A percentile compares a stretch with the other conserved stretches of the same genome.
phyloP scores from a whole-genome alignment of 2,888 invertebrate genomes.

The Micropterix aruncella region DNA sequence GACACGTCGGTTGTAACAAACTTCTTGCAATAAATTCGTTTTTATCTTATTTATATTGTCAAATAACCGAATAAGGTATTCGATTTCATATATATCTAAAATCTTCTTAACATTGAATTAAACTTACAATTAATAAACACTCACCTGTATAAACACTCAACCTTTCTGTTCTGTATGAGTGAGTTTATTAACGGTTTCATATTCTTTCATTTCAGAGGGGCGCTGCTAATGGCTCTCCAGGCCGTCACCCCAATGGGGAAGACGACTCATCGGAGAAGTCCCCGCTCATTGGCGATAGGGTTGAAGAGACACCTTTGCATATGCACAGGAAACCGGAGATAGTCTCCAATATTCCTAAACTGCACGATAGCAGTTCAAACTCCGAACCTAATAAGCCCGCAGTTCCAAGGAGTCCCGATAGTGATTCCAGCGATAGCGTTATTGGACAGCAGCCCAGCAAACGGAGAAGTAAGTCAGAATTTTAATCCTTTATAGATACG shows the following conservation, averaged over 20 bases:
- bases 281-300: slow-evolving; percentile 30
- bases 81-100: no score
- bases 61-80: no score
- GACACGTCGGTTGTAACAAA: no score
- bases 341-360: background rate
- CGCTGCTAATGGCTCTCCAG: slow-evolving; percentile 8
- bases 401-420: background rate
- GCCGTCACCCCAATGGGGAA: slow-evolving; percentile 31
- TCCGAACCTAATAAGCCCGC: background rate
- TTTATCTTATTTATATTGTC: no score
- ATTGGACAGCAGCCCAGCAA: background rate
- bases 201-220: background rate
- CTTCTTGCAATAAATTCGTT: no score
- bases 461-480: background rate
- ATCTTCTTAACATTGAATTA: no score
- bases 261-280: slow-evolving; percentile 31
- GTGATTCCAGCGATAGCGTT: background rate
- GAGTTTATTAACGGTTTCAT: no score
- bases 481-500: no score
- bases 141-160: no score
- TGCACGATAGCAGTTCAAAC: background rate
- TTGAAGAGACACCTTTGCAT: background rate
- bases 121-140: no score
- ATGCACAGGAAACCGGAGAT: background rate
- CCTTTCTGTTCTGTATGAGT: no score